These are phyloP conservation scores for Beroe forskalii DNA, from an alignment of 37 sponge, comb jelly and placozoan genomes.

Conservation along the genomic window DNA sequence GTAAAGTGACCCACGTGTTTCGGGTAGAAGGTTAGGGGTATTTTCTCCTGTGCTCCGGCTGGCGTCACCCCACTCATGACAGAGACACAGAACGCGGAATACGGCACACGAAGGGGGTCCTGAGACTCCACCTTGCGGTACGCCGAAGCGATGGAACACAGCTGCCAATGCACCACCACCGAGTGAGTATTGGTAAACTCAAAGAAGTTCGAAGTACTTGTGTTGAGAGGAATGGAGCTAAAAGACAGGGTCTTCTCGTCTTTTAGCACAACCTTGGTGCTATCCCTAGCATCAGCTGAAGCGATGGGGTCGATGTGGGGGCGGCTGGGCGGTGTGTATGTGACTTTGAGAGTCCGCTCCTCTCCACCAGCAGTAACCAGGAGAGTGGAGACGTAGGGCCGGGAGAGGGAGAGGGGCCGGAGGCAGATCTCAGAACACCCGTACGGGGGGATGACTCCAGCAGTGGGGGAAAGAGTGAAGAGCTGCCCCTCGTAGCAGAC, in stretches of 20 bases:
- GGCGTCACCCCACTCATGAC: constrained; percentile 39
- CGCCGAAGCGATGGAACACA: constrained; percentile 19
- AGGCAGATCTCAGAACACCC: constrained; percentile 41
- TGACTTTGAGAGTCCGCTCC: background rate
- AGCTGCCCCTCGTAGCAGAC: constrained; percentile 13
- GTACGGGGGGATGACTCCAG: background rate
- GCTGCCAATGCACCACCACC: constrained; percentile 1
- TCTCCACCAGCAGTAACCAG: background rate
- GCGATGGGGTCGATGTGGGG: background rate
- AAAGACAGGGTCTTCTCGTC: background rate
- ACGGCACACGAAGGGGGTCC: background rate
- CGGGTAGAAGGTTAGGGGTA: constrained; percentile 48
- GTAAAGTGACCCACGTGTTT: constrained; percentile 21
- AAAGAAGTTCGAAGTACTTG: constrained; percentile 1
- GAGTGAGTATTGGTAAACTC: constrained; percentile 50
- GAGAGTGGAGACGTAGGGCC: background rate
- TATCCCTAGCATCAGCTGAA: background rate
- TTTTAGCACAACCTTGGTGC: background rate
- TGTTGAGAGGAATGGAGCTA: background rate
- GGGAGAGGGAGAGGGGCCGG: background rate
- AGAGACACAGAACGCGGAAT: constrained; percentile 2
- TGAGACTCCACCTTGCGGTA: constrained; percentile 29
- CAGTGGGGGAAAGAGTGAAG: background rate
- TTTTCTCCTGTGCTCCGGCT: background rate
- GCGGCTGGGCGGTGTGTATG: constrained; percentile 1